phyloP scores from a whole-genome alignment of 2,888 invertebrate species.

The Spisula solida region DNA sequence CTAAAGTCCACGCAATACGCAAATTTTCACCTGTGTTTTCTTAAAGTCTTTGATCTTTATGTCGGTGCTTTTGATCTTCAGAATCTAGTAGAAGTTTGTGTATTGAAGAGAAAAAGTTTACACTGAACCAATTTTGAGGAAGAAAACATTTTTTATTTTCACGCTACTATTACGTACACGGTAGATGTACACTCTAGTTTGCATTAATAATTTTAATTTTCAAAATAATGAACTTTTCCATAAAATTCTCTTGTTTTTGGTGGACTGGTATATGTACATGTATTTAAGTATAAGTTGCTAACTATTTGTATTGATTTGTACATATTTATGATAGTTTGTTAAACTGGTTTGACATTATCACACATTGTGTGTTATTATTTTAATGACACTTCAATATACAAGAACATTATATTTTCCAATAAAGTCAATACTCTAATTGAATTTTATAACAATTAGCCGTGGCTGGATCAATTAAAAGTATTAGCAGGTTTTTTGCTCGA shows the following conservation, averaged over 20 bases:
- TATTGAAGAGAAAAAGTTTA: constrained; percentile 16
- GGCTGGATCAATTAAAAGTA: background rate
- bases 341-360: too few species aligned
- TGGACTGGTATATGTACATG: too few species aligned
- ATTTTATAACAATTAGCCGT: background rate
- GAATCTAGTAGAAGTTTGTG: constrained; percentile 3
- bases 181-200: too few species aligned
- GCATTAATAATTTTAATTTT: too few species aligned
- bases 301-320: too few species aligned
- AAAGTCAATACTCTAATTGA: background rate
- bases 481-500: background rate
- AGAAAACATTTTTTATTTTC: background rate
- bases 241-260: too few species aligned
- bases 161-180: too few species aligned
- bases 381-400: background rate
- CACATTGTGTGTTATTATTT: too few species aligned
- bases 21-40: constrained; percentile 37
- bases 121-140: background rate
- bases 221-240: too few species aligned
- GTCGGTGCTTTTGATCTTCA: constrained; percentile 39
- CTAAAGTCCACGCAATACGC: background rate
- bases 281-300: too few species aligned
- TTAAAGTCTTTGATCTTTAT: constrained; percentile 25
- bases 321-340: too few species aligned
- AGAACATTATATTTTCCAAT: background rate